These are phyloP conservation scores for Scaptodrosophila lebanonensis DNA, from an alignment of 1,140 invertebrate genomes.

Conservation along the genomic window DNA sequence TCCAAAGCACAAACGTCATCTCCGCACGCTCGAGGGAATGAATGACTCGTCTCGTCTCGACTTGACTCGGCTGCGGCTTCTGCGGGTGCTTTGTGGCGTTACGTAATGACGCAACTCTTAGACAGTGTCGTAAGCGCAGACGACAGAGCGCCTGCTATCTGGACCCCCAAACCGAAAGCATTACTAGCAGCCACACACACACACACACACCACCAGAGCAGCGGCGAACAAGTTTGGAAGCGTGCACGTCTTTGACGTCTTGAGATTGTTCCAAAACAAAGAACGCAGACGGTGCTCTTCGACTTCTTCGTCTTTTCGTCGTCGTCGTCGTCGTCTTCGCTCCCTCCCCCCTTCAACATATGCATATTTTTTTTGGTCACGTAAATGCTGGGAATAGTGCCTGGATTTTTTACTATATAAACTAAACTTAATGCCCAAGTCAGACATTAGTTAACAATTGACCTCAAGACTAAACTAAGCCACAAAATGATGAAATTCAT, in stretches of 20 bases:
- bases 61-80: too few relatives aligned
- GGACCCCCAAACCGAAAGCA: slow-evolving; percentile 48
- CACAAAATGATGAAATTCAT: slow-evolving; percentile 65
- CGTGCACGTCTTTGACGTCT: slow-evolving; percentile 51
- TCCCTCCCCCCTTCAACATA: too few relatives aligned
- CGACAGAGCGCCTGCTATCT: slow-evolving; percentile 59
- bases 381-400: slow-evolving; percentile 48
- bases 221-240: neutral
- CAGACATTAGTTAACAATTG: slow-evolving; percentile 62
- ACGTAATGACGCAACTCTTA: slow-evolving; percentile 44
- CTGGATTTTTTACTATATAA: slow-evolving; percentile 65
- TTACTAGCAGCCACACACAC: too few relatives aligned
- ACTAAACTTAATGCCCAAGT: slow-evolving; percentile 38
- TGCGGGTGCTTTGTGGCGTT: slow-evolving; percentile 2
- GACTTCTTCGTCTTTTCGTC: too few relatives aligned
- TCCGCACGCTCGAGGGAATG: too few relatives aligned
- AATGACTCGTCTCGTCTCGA: too few relatives aligned
- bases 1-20: too few relatives aligned
- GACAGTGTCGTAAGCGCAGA: slow-evolving; percentile 58
- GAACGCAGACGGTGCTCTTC: slow-evolving; percentile 29
- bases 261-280: slow-evolving; percentile 46
- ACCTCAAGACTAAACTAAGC: slow-evolving; percentile 48
- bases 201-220: too few relatives aligned
- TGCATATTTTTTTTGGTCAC: slow-evolving; percentile 60
- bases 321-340: too few relatives aligned